Evolutionary conservation across 2,797 vertebrate species (phyloP), one percentile per base, ranked within the genome.

Genomic region (Ptychobarbus kaznakovi): DNA sequence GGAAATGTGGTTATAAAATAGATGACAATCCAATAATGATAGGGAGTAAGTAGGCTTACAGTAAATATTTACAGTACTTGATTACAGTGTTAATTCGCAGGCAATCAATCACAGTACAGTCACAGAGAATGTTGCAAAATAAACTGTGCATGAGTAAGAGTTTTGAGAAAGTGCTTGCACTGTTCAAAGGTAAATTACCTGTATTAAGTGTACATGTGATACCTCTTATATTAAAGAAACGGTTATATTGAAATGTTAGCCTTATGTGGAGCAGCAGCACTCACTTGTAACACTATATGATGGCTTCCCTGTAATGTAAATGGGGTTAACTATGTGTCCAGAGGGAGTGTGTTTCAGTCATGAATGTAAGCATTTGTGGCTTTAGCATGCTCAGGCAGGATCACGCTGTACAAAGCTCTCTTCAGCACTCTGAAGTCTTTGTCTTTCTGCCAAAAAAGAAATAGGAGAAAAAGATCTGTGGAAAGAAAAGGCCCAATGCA

Each of bases 401-500:
- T 90, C 90, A 85, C 90, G 90, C 91, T 92, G 89, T 91, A 90
- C 87, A 88, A 93, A 89, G 83, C 80, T 85, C 85, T 90, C 92
- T 92, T 88, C 89, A 90, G 83, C 89, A 91, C 90, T 93, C 92
- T 91, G 75, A 89, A 88, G 87, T 91, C 92, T 94, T 95, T 94
- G 92, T 95, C 89, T 91, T 88, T 90, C 89, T 90, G 89, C 68
- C 89, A 89, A 92, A 92, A 92, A 91, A 93, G 91, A 93, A 74
- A 84, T 91, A 90, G 51, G 61, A 83, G 75, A 79, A 88, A 87
- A 70, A 85, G 46, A 80, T 49, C 65, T 35, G 35, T 56, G 82
- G 66, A 80, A 63, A 77, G 72, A 78, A 81, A 88, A 82, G 32
- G 22, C 76, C 70, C 56, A 40, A 40, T 87, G 82, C 93, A 94